phyloP scores from a whole-genome alignment of 2,797 vertebrate genomes.

The Selene dorsalis region DNA sequence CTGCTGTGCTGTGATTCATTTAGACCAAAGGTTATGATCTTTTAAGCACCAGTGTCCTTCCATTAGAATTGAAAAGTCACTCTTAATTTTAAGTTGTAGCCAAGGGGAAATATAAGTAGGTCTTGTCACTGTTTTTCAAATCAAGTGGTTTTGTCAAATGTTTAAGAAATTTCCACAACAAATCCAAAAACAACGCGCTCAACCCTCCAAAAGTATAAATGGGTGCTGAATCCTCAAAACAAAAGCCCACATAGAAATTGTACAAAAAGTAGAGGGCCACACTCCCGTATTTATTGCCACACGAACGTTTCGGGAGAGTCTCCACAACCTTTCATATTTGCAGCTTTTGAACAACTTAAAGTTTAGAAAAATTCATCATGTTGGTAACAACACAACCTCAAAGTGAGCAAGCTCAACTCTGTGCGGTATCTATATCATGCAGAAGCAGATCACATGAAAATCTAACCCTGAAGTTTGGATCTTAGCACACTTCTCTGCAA shows the following conservation, averaged over 20 bases:
- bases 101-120: background rate
- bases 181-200: too few species aligned
- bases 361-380: background rate
- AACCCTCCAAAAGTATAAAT: too few species aligned
- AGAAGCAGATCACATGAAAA: background rate
- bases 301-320: too few species aligned
- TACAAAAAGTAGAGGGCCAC: too few species aligned
- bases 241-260: too few species aligned
- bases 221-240: too few species aligned
- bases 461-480: background rate
- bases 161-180: background rate
- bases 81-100: background rate
- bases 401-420: background rate
- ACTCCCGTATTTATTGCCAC: too few species aligned
- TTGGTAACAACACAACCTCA: background rate
- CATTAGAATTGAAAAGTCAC: conserved; percentile 66
- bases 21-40: conserved; percentile 77
- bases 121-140: background rate
- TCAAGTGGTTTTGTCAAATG: background rate
- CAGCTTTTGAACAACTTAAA: background rate
- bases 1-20: conserved; percentile 74
- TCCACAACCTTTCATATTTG: too few species aligned
- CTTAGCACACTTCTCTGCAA: background rate
- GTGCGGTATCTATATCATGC: background rate
- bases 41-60: conserved; percentile 78